A percentile compares a stretch with the other conserved stretches of the same genome.
Conservation (phyloP, 2,888 invertebrate species). For the Exephanes ischioxanthus region DNA sequence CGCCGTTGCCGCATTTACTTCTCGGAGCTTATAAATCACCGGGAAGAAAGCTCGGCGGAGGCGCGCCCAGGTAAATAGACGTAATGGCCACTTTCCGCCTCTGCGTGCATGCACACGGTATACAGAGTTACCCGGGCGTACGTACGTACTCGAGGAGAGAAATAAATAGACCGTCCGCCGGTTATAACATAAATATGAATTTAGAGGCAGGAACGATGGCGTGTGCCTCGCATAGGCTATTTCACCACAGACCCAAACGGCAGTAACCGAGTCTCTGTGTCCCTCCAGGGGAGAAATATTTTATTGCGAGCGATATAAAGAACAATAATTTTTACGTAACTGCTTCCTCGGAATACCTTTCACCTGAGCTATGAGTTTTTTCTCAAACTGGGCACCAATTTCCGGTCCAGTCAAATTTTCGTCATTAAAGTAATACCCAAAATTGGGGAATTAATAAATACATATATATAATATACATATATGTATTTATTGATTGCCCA, state of each 20-base stretch:
- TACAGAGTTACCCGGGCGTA: neutral
- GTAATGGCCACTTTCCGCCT: conserved; percentile 61
- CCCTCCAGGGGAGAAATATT: conserved; percentile 37
- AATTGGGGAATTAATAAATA: neutral
- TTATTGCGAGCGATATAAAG: conserved; percentile 33
- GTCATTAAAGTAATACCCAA: neutral
- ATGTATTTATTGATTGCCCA: no score
- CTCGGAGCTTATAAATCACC: conserved; percentile 51
- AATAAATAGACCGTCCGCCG: conserved; percentile 43
- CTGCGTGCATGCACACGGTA: conserved; percentile 31
- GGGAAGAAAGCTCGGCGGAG: conserved; percentile 46
- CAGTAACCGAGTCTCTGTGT: conserved; percentile 6
- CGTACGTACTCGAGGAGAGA: conserved; percentile 43
- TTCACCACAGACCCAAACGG: conserved; percentile 17
- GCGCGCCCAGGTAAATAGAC: conserved; percentile 55
- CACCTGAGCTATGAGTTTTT: conserved; percentile 11
- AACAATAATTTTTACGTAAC: conserved; percentile 25
- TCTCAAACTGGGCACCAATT: neutral
- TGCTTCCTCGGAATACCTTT: neutral
- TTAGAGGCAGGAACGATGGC: conserved; percentile 43
- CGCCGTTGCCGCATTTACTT: conserved; percentile 34
- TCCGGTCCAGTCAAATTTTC: neutral
- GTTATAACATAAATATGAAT: conserved; percentile 57
- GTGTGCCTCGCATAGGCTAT: conserved; percentile 27
- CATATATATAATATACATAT: no score